Evolutionary conservation across 2,888 invertebrate genomes (phyloP), one percentile per base, ranked within the genome.

Genomic region (Silvanus unidentatus): DNA sequence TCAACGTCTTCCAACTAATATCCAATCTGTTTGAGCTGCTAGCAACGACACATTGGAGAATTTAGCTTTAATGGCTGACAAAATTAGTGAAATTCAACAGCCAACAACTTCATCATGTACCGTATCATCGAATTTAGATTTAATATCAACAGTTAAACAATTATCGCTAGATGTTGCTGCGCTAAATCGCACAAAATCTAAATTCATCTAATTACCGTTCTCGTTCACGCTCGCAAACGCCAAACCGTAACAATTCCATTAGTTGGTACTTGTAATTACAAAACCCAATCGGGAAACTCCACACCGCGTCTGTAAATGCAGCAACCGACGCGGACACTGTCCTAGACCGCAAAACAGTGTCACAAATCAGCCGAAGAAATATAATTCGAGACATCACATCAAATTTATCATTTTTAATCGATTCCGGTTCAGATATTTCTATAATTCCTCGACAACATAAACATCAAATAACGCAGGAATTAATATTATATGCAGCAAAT

Each of bases 1-100:
- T 16, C 52, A 52, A 29, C 47, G 57, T n/a, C 43, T 59, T 28
- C 58, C 57, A 15, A 15, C 44, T 8, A 46, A 50, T n/a, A 40
- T 47, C 1, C 54, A 51, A 8, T 29, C 42, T 6, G 49, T 59
- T 9, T 52, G 59, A 35, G 44, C 54, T 3, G 44, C 53, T 2
- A 60, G 52, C 27, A 41, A 22, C n/a, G 34, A 36, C 10, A 43
- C 16, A 15, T 32, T 44, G 9, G 42, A 36, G 9, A 42, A 47
- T 8, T 16, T 49, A 16, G 42, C 44, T 10, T 2, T 8, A 29
- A 44, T 48, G 14, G 49, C 49, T 12, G 49, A 49, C 32, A 49
- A 49, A 35, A 40, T 49, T 13, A 14, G 13, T 12, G 39, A 48
- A 43, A 30, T 48, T n/a, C 14, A 39, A 16, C 34, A 32, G 10